phyloP scores from a whole-genome alignment of 2,797 vertebrate genomes.

The Paratrypauchen microcephalus region DNA sequence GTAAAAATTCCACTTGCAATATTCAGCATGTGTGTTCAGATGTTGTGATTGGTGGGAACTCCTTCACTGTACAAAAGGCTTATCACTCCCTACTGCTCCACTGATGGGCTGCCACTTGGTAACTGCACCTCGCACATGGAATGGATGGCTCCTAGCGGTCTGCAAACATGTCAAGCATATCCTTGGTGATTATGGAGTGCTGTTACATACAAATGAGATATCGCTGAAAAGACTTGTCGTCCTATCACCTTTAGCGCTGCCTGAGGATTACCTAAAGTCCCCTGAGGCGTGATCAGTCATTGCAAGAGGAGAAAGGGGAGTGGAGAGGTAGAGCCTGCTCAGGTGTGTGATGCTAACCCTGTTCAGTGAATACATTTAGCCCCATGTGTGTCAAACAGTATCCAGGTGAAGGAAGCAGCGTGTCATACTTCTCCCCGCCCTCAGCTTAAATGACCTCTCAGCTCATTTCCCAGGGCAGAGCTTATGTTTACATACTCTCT shows the following conservation, averaged over 20 bases:
- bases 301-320: slow-evolving; percentile 7
- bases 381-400: slow-evolving; percentile 59
- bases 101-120: slow-evolving; percentile 47
- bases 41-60: slow-evolving; percentile 42
- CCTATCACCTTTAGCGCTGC: slow-evolving; percentile 49
- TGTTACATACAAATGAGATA: slow-evolving; percentile 43
- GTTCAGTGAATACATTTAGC: slow-evolving; percentile 56
- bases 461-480: slow-evolving; percentile 65
- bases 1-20: slow-evolving; percentile 26
- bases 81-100: slow-evolving; percentile 55
- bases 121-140: slow-evolving; percentile 36
- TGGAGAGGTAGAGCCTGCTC: slow-evolving; percentile 40
- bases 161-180: slow-evolving; percentile 58
- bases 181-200: slow-evolving; percentile 30
- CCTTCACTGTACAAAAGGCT: slow-evolving; percentile 45
- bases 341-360: slow-evolving; percentile 58
- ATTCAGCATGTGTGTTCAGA: slow-evolving; percentile 31
- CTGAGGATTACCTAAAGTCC: slow-evolving; percentile 66
- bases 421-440: slow-evolving; percentile 29
- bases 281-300: slow-evolving; percentile 44
- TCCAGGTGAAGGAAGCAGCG: slow-evolving; percentile 60
- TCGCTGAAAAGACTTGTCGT: slow-evolving; percentile 26
- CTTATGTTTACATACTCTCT: slow-evolving; percentile 63
- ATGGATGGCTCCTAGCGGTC: slow-evolving; percentile 33
- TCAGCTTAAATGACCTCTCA: slow-evolving; percentile 59